Conservation (phyloP, 1,140 invertebrate genomes). For the Matsumurasca onukii region DNA sequence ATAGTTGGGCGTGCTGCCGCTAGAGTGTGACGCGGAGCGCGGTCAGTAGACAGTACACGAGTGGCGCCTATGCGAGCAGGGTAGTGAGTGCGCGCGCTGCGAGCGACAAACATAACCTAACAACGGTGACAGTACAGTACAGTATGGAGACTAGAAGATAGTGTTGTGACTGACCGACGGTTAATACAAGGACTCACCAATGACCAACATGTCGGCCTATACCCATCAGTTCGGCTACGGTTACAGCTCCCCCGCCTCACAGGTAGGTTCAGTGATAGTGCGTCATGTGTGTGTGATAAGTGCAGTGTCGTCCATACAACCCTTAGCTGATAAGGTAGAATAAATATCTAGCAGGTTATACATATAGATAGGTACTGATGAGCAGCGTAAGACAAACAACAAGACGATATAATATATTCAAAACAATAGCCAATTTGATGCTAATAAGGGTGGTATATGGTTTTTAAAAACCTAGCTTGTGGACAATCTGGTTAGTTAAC, state of each 20-base stretch:
- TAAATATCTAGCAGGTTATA: too few species aligned
- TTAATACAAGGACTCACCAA: too few species aligned
- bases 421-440: neutral
- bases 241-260: slow-evolving; percentile 66
- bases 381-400: too few species aligned
- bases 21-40: slow-evolving; percentile 46
- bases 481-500: too few species aligned
- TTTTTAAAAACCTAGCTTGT: too few species aligned
- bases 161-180: neutral
- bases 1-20: slow-evolving; percentile 47
- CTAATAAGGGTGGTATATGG: too few species aligned
- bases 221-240: slow-evolving; percentile 81
- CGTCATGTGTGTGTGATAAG: neutral
- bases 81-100: neutral
- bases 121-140: neutral
- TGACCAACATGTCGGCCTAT: slow-evolving; percentile 69
- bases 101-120: slow-evolving; percentile 16
- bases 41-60: neutral
- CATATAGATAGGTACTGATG: too few species aligned
- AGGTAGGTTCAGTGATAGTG: slow-evolving; percentile 57
- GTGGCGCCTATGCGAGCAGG: neutral
- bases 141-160: neutral
- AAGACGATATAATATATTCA: neutral
- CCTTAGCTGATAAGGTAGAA: too few species aligned
- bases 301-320: slow-evolving; percentile 9